Percentiles rank a stretch among this genome's conserved stretches.
Evolutionary conservation across 1,140 invertebrate species (phyloP).

Genomic region (Campodea augens): DNA sequence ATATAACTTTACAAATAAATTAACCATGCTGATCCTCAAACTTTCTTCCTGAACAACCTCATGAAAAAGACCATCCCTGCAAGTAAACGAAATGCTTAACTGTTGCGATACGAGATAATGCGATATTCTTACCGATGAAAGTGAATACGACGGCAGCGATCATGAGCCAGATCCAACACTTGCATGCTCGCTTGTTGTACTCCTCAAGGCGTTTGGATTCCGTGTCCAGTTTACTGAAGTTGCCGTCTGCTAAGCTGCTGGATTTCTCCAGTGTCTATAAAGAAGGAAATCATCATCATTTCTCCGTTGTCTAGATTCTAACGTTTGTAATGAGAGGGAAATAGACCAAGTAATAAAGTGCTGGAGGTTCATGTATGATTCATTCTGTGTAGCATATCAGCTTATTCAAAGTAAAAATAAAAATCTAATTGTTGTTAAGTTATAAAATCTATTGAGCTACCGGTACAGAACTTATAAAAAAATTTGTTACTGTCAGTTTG

Average conservation of each 20-base stretch:
- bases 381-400: background rate
- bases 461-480: too few relatives aligned
- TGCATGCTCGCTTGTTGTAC: conserved; percentile 68
- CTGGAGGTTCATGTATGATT: background rate
- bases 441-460: too few relatives aligned
- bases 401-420: conserved; percentile 3
- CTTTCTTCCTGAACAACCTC: conserved; percentile 46
- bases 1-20: too few relatives aligned
- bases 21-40: too few relatives aligned
- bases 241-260: conserved; percentile 52
- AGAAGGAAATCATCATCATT: conserved; percentile 13
- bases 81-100: conserved; percentile 15
- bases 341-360: background rate
- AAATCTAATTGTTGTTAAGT: too few relatives aligned
- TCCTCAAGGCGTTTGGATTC: conserved; percentile 65
- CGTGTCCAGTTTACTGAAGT: conserved; percentile 49
- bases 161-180: conserved; percentile 87
- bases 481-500: too few relatives aligned
- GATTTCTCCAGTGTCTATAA: conserved; percentile 50
- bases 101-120: background rate
- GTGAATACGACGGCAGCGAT: conserved; percentile 58
- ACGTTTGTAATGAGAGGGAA: too few relatives aligned
- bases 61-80: conserved; percentile 63
- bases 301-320: too few relatives aligned
- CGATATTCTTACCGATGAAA: conserved; percentile 55